These are phyloP conservation scores for Pelecanus crispus DNA, from an alignment of 2,113 vertebrate species.

Conservation along the genomic window DNA sequence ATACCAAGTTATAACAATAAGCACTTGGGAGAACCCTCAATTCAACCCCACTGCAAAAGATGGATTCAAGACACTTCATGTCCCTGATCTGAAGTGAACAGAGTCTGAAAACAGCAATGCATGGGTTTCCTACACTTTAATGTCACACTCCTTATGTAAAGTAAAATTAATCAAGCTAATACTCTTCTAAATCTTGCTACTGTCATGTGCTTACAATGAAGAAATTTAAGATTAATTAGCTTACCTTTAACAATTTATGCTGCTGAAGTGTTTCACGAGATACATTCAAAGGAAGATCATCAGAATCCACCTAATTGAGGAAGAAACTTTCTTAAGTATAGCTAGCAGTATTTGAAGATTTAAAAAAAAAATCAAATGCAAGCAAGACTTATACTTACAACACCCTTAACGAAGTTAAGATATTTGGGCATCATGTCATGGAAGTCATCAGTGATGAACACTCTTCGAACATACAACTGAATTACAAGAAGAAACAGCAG, in stretches of 20 bases:
- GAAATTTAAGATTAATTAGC: neutral
- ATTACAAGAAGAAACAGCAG: neutral
- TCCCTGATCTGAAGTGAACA: neutral
- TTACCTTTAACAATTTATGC: conserved; percentile 95
- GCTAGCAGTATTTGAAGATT: neutral
- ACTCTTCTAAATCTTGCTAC: neutral
- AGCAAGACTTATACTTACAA: conserved; percentile 78
- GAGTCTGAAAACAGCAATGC: neutral
- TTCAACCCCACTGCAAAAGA: neutral
- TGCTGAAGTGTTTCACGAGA: conserved; percentile 98
- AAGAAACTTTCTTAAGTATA: neutral
- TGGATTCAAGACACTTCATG: neutral
- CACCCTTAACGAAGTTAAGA: conserved; percentile 95
- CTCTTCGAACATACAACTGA: conserved; percentile 94
- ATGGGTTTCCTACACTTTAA: neutral
- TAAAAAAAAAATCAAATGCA: neutral
- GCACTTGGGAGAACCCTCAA: neutral
- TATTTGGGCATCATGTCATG: conserved; percentile 99
- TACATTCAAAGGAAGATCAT: conserved; percentile 96
- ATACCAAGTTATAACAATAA: neutral
- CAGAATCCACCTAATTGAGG: conserved; percentile 88
- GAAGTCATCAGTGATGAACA: conserved; percentile 99
- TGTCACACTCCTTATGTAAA: neutral
- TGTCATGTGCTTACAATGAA: neutral
- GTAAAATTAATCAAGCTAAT: neutral